Evolutionary conservation across 2,113 vertebrate genomes (phyloP).

Genomic region (Conger conger): DNA sequence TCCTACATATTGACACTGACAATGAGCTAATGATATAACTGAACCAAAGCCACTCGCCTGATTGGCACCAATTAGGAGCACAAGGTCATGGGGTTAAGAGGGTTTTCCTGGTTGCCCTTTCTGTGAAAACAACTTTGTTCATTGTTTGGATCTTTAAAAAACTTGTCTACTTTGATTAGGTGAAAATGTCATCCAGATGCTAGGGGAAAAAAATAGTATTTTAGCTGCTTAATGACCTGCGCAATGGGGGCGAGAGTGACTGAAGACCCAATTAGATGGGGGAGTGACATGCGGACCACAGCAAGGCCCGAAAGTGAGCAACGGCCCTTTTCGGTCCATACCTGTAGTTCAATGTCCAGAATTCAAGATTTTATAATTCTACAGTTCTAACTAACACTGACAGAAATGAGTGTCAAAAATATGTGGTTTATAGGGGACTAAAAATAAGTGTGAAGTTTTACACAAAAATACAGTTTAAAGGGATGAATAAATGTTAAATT

Average conservation of each 20-base stretch:
- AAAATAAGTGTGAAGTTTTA: no score
- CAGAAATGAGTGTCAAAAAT: no score
- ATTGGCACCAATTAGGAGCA: slow-evolving; percentile 11
- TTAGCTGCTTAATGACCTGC: slow-evolving; percentile 68
- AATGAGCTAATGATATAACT: slow-evolving; percentile 14
- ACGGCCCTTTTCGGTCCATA: background rate
- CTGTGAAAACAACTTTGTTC: slow-evolving; percentile 73
- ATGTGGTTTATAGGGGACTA: no score
- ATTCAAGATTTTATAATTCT: no score
- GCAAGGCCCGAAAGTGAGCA: no score
- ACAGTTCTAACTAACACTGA: no score
- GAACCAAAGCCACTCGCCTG: background rate
- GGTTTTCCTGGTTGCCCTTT: slow-evolving; percentile 74
- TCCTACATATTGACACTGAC: background rate
- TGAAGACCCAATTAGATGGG: background rate
- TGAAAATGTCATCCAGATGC: slow-evolving; percentile 84
- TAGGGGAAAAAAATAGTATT: slow-evolving; percentile 61
- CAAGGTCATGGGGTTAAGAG: slow-evolving; percentile 67
- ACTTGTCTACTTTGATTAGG: slow-evolving; percentile 79
- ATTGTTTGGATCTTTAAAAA: slow-evolving; percentile 76
- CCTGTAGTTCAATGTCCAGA: background rate
- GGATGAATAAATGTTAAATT: no score
- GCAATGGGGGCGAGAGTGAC: slow-evolving; percentile 73
- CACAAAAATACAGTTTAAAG: no score
- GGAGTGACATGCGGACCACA: no score